Conservation (phyloP, 1,140 invertebrate genomes). For the Sesamia nonagrioides region DNA sequence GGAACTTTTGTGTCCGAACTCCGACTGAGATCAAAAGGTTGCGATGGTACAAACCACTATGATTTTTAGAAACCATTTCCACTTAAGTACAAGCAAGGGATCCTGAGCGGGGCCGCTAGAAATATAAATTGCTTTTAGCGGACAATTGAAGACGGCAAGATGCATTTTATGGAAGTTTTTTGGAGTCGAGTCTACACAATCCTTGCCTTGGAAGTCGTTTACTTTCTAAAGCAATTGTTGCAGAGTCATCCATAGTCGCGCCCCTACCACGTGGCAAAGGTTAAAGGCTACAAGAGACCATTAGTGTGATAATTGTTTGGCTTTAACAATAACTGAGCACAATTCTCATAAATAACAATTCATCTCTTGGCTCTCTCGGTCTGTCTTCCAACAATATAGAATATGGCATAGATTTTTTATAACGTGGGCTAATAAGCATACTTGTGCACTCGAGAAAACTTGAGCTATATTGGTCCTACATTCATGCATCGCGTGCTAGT, state of each 20-base stretch:
- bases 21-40: conserved; percentile 78
- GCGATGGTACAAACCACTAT: conserved; percentile 52
- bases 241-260: conserved; percentile 26
- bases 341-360: conserved; percentile 2
- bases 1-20: conserved; percentile 80
- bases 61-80: conserved; percentile 52
- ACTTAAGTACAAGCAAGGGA: conserved; percentile 47
- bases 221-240: conserved; percentile 27
- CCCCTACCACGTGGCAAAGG: conserved; percentile 1
- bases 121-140: conserved; percentile 53
- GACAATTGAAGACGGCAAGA: conserved; percentile 39
- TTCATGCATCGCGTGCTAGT: not conserved
- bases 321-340: conserved; percentile 2
- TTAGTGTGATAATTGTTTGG: conserved; percentile 16
- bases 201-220: conserved; percentile 34
- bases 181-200: conserved; percentile 33
- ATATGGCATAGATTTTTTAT: not conserved
- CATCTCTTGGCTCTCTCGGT: not conserved
- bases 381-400: not conserved
- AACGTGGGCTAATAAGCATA: conserved; percentile 1
- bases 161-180: conserved; percentile 43
- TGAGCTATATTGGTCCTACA: conserved; percentile 3
- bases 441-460: not conserved
- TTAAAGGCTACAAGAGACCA: conserved; percentile 11
- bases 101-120: conserved; percentile 16